Percentiles rank a stretch among this genome's conserved stretches.
phyloP scores from a whole-genome alignment of 2,113 vertebrate genomes.

The Eleginops maclovinus region DNA sequence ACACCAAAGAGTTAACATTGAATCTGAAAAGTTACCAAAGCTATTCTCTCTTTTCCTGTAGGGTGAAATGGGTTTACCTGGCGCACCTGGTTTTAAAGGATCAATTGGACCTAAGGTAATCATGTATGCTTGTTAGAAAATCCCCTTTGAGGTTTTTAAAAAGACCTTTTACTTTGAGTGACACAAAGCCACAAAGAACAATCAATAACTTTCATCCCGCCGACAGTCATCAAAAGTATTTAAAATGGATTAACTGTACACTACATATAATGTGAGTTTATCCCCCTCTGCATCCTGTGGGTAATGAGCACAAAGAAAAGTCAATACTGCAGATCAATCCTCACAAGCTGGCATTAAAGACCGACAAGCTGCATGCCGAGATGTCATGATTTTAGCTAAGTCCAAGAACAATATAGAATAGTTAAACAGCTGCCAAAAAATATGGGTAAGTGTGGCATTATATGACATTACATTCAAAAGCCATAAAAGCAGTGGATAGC shows the following conservation, averaged over 20 bases:
- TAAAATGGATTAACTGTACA: constrained; percentile 34
- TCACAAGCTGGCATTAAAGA: constrained; percentile 10
- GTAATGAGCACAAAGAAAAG: constrained; percentile 16
- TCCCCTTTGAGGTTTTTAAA: constrained; percentile 10
- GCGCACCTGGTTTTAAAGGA: constrained; percentile 88
- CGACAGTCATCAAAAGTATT: constrained; percentile 13
- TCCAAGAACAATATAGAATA: constrained; percentile 6
- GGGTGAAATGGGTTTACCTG: constrained; percentile 89
- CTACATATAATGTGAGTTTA: constrained; percentile 25
- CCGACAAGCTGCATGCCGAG: constrained; percentile 14
- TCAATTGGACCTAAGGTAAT: constrained; percentile 88
- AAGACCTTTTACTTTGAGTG: neutral
- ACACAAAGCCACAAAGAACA: constrained; percentile 17
- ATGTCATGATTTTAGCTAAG: constrained; percentile 17
- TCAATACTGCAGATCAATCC: constrained; percentile 27
- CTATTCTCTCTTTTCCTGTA: constrained; percentile 60
- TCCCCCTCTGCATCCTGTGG: neutral
- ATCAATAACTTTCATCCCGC: constrained; percentile 15
- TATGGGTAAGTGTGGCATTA: neutral
- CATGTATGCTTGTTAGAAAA: neutral
- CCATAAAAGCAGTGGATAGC: neutral
- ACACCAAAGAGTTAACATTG: neutral
- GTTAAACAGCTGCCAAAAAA: constrained; percentile 9
- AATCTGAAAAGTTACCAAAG: neutral
- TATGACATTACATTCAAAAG: neutral